phyloP scores from a whole-genome alignment of 2,888 invertebrate species.

The Drosophila subquinaria region DNA sequence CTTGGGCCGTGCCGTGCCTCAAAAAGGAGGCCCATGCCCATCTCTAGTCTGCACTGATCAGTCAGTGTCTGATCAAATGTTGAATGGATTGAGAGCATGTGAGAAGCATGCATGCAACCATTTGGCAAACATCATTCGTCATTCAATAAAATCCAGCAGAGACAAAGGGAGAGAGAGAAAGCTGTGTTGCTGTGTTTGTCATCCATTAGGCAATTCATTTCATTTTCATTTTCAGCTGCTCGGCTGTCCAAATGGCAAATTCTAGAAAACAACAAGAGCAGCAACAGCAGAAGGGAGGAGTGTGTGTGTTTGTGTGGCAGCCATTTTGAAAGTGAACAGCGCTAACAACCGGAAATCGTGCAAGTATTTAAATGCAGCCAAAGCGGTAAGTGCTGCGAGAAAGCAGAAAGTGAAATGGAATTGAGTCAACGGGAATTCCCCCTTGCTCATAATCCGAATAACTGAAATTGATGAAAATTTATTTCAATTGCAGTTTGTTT shows the following conservation, averaged over 20 bases:
- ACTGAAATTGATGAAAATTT: conserved; percentile 73
- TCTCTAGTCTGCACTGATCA: conserved; percentile 5
- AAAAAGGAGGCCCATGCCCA: too few species aligned
- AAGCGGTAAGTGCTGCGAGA: conserved; percentile 59
- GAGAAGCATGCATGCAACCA: conserved; percentile 1
- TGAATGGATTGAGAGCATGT: neutral
- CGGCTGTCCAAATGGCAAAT: conserved; percentile 20
- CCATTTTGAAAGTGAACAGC: conserved; percentile 73
- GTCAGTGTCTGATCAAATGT: neutral
- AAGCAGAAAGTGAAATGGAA: neutral
- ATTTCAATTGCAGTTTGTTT: conserved; percentile 64
- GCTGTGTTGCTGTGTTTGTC: neutral
- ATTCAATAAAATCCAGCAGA: neutral
- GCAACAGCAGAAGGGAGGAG: neutral
- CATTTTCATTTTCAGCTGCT: conserved; percentile 3
- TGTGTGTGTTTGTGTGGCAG: conserved; percentile 52
- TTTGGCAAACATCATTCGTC: neutral
- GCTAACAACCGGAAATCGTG: conserved; percentile 80
- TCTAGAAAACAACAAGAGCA: conserved; percentile 20
- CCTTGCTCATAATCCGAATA: conserved; percentile 60
- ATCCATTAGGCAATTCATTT: conserved; percentile 31
- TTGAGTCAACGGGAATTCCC: neutral
- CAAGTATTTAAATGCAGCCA: conserved; percentile 79
- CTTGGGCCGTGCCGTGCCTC: too few species aligned
- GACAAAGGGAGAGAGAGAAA: neutral